Percentiles rank a stretch among this genome's conserved stretches.
Conservation (phyloP, 1,140 invertebrate species). For the Holcopasites calliopsidis region DNA sequence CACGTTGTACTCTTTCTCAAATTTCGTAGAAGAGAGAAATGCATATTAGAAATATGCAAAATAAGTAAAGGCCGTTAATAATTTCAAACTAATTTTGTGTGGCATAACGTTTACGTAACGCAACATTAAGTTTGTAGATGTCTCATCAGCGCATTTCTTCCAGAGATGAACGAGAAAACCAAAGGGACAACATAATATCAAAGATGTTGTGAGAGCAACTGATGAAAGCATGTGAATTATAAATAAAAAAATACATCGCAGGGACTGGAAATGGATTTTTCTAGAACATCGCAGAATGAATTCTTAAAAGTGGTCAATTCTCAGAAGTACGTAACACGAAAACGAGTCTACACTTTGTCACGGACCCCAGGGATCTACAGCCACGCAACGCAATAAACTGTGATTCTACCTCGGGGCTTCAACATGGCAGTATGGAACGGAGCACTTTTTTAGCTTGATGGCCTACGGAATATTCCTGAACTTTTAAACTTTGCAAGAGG, state of each 20-base stretch:
- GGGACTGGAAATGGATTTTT: too few species aligned
- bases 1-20: too few species aligned
- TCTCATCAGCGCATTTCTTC: too few species aligned
- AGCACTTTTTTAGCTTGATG: background rate
- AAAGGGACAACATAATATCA: too few species aligned
- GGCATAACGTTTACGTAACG: too few species aligned
- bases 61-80: too few species aligned
- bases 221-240: background rate
- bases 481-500: background rate
- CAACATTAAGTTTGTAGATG: too few species aligned
- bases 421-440: background rate
- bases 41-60: too few species aligned
- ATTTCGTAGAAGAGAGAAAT: too few species aligned
- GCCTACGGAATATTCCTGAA: background rate
- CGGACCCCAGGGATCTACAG: background rate
- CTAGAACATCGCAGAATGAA: background rate
- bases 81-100: too few species aligned
- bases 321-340: background rate
- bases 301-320: background rate
- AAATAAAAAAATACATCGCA: background rate
- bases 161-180: too few species aligned
- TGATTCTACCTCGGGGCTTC: conserved; percentile 1
- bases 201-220: background rate
- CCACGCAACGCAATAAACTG: conserved; percentile 7
- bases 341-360: conserved; percentile 15